Evolutionary conservation across 2,888 invertebrate genomes (phyloP).

Genomic region (Acrocera orbiculus): DNA sequence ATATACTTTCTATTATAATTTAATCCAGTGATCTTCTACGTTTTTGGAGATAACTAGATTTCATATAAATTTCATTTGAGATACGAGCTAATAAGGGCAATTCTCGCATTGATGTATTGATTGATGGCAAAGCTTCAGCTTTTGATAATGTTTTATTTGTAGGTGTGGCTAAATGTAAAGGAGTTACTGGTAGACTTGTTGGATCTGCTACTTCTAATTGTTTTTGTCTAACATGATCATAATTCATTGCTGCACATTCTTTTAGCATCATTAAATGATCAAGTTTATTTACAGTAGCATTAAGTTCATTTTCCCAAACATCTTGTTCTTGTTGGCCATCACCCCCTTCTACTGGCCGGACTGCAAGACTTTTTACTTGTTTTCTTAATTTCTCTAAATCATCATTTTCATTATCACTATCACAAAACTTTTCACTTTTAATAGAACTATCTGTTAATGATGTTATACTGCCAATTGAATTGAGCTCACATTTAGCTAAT

Average conservation of each 20-base stretch:
- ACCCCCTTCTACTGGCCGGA: constrained; percentile 55
- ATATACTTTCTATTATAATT: constrained; percentile 1
- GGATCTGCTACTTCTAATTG: background rate
- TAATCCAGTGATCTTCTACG: constrained; percentile 15
- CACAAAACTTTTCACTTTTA: constrained; percentile 26
- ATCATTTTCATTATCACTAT: constrained; percentile 28
- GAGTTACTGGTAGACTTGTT: constrained; percentile 26
- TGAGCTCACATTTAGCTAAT: constrained; percentile 39
- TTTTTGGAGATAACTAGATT: constrained; percentile 13
- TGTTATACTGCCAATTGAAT: constrained; percentile 35
- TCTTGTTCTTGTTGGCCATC: constrained; percentile 42
- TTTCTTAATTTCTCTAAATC: constrained; percentile 48
- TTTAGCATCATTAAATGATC: constrained; percentile 53
- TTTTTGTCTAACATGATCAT: constrained; percentile 3
- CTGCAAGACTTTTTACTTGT: constrained; percentile 52
- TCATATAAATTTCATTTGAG: constrained; percentile 24
- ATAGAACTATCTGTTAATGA: constrained; percentile 35
- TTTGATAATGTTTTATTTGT: constrained; percentile 26
- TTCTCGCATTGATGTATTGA: constrained; percentile 31
- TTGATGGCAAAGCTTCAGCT: constrained; percentile 27
- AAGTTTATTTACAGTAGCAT: constrained; percentile 58
- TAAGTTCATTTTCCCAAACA: constrained; percentile 58
- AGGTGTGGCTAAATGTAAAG: constrained; percentile 18
- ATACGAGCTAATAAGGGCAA: constrained; percentile 27
- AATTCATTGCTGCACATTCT: constrained; percentile 27